Evolutionary conservation across 2,888 invertebrate species (phyloP), one percentile per base, ranked within the genome.

Genomic region (Magallana nippona): DNA sequence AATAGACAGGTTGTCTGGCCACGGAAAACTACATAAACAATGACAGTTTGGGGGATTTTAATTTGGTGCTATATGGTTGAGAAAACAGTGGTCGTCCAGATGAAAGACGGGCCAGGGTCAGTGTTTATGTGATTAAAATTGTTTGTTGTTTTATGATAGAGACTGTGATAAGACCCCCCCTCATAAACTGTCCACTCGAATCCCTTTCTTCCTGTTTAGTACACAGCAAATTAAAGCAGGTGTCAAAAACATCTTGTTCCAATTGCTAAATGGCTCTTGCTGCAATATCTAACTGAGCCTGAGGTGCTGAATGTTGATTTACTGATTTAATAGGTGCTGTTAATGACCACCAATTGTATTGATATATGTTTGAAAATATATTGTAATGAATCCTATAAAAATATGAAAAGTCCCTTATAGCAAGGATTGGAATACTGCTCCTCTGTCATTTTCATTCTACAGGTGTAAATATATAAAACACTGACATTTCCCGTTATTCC

Each of bases 21-120:
- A 22, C 13, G 15, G 15, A 10, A 63, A 32, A 71, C 22, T 1
- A 71, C 27, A 71, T 13, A 71, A 71, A 27, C 71, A 71, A 71
- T 71, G 71, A 71, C 71, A 71, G 71, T 71, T 71, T 19, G 71
- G 10, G 71, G 71, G 32, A 27, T 71, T 60, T 71, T 71, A 71
- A 71, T 71, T 71, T 71, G 71, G 27, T 71, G 71, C 71, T 27
- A 15, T 22, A 60, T 60, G 60, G 60, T 60, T 60, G 60, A 60
- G 60, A 60, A 60, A 60, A 60, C 19, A 44, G 60, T 60, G 60
- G 19, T 19, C 60, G n/a, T 60, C 10, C 19, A 60, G 27, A 71
- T 71, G 71, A 71, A 71, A 13, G 71, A 71, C 15, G 15, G 71
- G 27, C 13, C 5, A 71, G 71, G 71, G 71, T 71, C 71, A 71